Conservation (phyloP, 2,888 invertebrate species). For the Encarsia formosa region DNA sequence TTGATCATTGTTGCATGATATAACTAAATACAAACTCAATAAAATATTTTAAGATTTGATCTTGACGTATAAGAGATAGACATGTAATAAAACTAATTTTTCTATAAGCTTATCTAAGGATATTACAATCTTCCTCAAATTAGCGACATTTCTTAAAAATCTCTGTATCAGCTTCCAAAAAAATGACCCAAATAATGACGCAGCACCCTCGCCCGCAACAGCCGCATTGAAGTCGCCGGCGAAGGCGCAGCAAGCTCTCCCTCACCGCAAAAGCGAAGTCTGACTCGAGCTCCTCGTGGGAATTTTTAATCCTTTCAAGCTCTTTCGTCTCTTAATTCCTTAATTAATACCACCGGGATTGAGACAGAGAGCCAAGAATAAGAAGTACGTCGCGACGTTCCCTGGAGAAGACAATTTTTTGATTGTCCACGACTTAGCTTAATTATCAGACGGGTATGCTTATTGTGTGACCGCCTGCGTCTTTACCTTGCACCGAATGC, state of each 20-base stretch:
- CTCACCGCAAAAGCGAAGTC: neutral
- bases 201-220: neutral
- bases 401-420: constrained; percentile 21
- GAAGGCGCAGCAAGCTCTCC: neutral
- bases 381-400: constrained; percentile 11
- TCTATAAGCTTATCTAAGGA: too few species aligned
- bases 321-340: constrained; percentile 41
- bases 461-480: too few species aligned
- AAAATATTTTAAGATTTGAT: too few species aligned
- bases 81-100: too few species aligned
- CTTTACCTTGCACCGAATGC: too few species aligned
- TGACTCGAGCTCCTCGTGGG: constrained; percentile 2
- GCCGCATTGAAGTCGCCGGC: constrained; percentile 22
- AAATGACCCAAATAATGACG: too few species aligned
- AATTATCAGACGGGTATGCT: constrained; percentile 20
- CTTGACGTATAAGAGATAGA: too few species aligned
- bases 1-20: too few species aligned
- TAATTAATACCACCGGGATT: constrained; percentile 43
- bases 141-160: too few species aligned
- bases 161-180: too few species aligned
- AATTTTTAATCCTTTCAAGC: constrained; percentile 33
- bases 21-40: too few species aligned
- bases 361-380: neutral
- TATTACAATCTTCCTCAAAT: too few species aligned
- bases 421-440: constrained; percentile 10